Base-by-base conservation (phyloP, 2,113 vertebrate species). In the Cheilinus undulatus region DNA sequence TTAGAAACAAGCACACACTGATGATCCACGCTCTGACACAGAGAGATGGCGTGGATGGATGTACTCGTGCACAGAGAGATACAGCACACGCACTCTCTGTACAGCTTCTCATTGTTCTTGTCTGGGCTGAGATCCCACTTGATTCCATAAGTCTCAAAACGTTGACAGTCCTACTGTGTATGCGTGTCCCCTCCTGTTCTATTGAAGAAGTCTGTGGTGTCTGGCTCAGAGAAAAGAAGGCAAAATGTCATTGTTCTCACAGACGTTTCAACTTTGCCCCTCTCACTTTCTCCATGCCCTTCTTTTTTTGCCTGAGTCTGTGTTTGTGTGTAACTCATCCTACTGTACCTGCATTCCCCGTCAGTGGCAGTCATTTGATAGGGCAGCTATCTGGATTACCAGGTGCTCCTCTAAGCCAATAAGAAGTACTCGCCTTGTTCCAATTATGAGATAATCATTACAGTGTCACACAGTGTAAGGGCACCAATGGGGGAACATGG, bases 261-360 rank as follows among this genome's bases (percentile, higher is more conserved):
- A 91, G 88, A 90, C 86, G 78, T 86, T 91, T 89, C 86, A 87
- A 89, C 91, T 90, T 88, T 89, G 83, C 76, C 84, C 86, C 82
- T 83, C 84, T 90, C 89, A 85, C 84, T 86, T 87, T 91, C 76
- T 79, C 69, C 57, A 38, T 76, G 64, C 60, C 66, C 82, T 75
- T 88, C 43, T 72, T 65, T 67, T 45, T 70, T 76, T 4, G 50
- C 52, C 68, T 50, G n/a, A 49, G 69, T 53, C 46, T 58, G 72
- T 51, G 46, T 60, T 54, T 70, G 57, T 30, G 19, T 36, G 59
- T 68, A 17, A 61, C 24, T 26, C 49, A 51, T 51, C 49, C 49
- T 17, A 27, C 49, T 51, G 49, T 24, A 26, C 49, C 24, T 51
- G 10, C 49, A 51, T 26, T 51, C 49, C 22, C 49, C 49, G 49